Evolutionary conservation across 2,797 vertebrate species (phyloP).

Genomic region (Girardinus metallicus): DNA sequence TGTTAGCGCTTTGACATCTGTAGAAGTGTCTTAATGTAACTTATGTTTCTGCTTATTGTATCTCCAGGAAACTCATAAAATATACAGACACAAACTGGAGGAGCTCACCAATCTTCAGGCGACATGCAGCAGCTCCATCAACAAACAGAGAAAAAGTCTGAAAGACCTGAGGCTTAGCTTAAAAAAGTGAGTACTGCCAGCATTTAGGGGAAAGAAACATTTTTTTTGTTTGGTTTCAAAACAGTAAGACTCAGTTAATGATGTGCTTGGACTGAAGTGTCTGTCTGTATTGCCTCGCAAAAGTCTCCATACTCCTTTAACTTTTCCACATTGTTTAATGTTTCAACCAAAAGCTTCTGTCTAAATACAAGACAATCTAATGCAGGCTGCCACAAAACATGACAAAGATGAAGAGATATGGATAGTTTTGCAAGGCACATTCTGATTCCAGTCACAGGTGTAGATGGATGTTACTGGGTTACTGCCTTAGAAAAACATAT

Average conservation of each 20-base stretch:
- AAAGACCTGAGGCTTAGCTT: conserved; percentile 85
- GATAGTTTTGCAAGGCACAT: background rate
- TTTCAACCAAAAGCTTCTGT: background rate
- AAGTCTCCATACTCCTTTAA: background rate
- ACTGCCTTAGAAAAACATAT: background rate
- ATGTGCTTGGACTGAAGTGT: background rate
- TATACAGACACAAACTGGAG: conserved; percentile 94
- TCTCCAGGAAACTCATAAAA: conserved; percentile 92
- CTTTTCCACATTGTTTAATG: background rate
- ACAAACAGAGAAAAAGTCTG: conserved; percentile 88
- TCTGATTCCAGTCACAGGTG: background rate
- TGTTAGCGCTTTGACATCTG: background rate
- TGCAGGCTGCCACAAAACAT: background rate
- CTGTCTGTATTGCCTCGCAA: background rate
- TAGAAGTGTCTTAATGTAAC: background rate
- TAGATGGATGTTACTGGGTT: background rate
- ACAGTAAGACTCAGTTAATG: background rate
- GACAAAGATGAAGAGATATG: background rate
- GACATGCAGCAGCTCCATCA: conserved; percentile 87
- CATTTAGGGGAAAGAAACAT: background rate
- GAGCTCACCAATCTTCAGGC: conserved; percentile 90
- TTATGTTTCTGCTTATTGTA: conserved; percentile 15
- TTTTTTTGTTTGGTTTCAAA: background rate
- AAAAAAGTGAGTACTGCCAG: conserved; percentile 77
- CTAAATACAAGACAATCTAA: background rate